phyloP scores from a whole-genome alignment of 2,888 invertebrate genomes.

The Crocallis elinguaria region DNA sequence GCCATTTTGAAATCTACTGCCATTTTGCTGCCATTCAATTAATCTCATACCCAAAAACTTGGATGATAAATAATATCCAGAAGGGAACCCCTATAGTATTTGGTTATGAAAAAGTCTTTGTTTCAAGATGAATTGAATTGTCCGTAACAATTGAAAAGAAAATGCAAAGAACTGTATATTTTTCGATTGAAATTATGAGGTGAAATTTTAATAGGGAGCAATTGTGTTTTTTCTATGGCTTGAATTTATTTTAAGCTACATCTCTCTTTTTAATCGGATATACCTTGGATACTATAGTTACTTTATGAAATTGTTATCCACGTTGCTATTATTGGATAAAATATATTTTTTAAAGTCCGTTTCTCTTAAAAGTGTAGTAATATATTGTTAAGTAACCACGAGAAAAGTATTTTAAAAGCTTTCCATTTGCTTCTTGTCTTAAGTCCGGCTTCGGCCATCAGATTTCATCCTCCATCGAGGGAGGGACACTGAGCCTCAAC shows the following conservation, averaged over 20 bases:
- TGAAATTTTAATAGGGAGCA: conserved; percentile 2
- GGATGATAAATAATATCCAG: conserved; percentile 66
- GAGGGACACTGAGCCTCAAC: conserved; percentile 40
- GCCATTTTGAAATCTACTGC: conserved; percentile 36
- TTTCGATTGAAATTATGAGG: neutral
- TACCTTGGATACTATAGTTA: too few relatives aligned
- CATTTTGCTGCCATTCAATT: conserved; percentile 61
- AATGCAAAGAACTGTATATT: neutral
- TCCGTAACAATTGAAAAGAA: conserved; percentile 37
- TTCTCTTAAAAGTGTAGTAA: too few relatives aligned
- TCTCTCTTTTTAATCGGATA: too few relatives aligned
- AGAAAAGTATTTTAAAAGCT: conserved; percentile 2
- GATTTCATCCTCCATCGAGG: conserved; percentile 10
- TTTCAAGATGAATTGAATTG: conserved; percentile 56
- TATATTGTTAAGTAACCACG: too few relatives aligned
- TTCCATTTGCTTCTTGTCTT: too few relatives aligned
- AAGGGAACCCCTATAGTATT: conserved; percentile 47
- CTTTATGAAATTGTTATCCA: too few relatives aligned
- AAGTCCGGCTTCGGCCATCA: conserved; percentile 13
- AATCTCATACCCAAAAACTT: conserved; percentile 62
- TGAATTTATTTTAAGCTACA: too few relatives aligned
- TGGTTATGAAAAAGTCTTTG: conserved; percentile 62
- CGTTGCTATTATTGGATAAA: too few relatives aligned
- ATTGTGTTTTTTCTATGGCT: too few relatives aligned
- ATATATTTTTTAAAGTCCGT: too few relatives aligned